Percentiles rank a stretch among this genome's conserved stretches.
These are phyloP conservation scores for Oplegnathus fasciatus DNA, from an alignment of 2,113 vertebrate genomes.

Conservation along the genomic window DNA sequence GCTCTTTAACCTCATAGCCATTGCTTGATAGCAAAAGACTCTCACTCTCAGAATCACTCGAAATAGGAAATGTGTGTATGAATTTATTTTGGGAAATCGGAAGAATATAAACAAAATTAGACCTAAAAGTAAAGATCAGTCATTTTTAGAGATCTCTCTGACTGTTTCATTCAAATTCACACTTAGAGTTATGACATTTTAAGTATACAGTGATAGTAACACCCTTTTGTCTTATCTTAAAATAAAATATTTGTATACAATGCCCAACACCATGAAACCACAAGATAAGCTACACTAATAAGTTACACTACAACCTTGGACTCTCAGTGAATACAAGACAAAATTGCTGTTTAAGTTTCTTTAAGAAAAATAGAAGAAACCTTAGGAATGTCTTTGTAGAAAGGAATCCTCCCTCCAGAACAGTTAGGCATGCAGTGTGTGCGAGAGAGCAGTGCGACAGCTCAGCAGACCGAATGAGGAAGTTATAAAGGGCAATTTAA, in stretches of 20 bases:
- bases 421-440: neutral
- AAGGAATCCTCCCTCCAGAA: neutral
- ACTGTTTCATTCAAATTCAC: neutral
- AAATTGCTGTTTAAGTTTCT: neutral
- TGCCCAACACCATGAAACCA: fast-evolving
- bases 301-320: neutral
- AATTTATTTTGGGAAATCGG: neutral
- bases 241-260: neutral
- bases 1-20: neutral
- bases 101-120: neutral
- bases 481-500: neutral
- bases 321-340: neutral
- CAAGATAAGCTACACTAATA: neutral
- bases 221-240: slow-evolving; percentile 34
- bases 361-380: neutral
- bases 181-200: neutral
- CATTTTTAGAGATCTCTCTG: neutral
- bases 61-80: neutral
- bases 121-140: neutral
- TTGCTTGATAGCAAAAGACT: neutral
- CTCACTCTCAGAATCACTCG: neutral
- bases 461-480: slow-evolving; percentile 31
- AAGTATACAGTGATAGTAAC: neutral
- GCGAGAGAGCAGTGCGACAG: neutral
- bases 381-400: neutral